Conservation (phyloP, 2,797 vertebrate species). For the Serranus cabrilla region DNA sequence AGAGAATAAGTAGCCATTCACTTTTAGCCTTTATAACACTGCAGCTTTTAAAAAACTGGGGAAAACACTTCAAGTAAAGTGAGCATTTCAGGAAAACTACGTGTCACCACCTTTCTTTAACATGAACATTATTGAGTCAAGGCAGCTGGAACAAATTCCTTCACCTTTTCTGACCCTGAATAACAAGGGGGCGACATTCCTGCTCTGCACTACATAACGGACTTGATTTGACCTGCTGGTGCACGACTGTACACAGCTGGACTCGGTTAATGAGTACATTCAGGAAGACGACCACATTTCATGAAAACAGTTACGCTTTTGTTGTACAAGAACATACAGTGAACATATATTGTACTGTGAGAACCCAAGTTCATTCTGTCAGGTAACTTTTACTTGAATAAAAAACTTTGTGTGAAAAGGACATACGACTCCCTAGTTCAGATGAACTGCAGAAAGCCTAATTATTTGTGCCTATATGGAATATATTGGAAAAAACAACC, state of each 20-base stretch:
- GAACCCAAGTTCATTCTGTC: background rate
- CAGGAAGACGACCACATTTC: conserved; percentile 6
- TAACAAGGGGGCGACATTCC: conserved; percentile 37
- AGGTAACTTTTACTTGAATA: background rate
- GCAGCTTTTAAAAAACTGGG: background rate
- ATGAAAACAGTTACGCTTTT: background rate
- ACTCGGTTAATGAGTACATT: conserved; percentile 54
- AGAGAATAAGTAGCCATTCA: background rate
- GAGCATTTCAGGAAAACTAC: background rate
- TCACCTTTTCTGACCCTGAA: conserved; percentile 46
- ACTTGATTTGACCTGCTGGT: conserved; percentile 53
- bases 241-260: conserved; percentile 55
- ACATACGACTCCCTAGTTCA: background rate
- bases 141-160: conserved; percentile 42
- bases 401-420: background rate
- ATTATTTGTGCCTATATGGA: conserved; percentile 5
- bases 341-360: background rate
- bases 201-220: conserved; percentile 20
- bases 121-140: conserved; percentile 1
- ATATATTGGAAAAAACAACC: conserved; percentile 5
- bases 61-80: background rate
- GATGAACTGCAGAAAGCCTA: conserved; percentile 10
- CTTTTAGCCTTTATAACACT: background rate
- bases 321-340: background rate
- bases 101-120: background rate